Percentiles rank a stretch among this genome's conserved stretches.
Evolutionary conservation across 2,113 vertebrate species (phyloP).

Genomic region (Misgurnus anguillicaudatus): DNA sequence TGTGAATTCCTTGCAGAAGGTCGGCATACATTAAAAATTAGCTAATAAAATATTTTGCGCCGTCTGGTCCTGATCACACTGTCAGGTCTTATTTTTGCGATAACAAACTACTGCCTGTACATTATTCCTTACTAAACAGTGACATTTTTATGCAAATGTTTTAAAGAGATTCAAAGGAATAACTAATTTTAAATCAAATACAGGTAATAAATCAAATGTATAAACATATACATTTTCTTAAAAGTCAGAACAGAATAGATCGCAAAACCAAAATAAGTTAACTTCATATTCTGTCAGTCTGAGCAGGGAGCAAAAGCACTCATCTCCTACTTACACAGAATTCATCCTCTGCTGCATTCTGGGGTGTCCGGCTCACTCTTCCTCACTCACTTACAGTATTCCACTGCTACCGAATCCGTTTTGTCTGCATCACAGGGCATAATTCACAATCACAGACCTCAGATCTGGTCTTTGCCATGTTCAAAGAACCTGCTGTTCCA

Average conservation of each 20-base stretch:
- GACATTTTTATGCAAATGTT: too few relatives aligned
- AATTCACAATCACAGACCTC: constrained; percentile 50
- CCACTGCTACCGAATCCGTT: constrained; percentile 46
- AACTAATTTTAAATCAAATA: too few relatives aligned
- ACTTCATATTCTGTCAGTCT: background rate
- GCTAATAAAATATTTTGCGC: too few relatives aligned
- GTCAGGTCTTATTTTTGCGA: too few relatives aligned
- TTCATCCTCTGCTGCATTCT: constrained; percentile 76
- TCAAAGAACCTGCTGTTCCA: constrained; percentile 50
- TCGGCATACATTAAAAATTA: too few relatives aligned
- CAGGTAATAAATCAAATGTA: too few relatives aligned
- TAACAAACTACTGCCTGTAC: too few relatives aligned
- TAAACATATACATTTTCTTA: too few relatives aligned
- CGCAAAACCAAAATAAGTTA: background rate
- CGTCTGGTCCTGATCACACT: too few relatives aligned
- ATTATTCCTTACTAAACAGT: too few relatives aligned
- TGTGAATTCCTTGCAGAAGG: too few relatives aligned
- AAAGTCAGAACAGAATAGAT: background rate
- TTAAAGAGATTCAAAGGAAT: too few relatives aligned
- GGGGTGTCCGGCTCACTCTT: constrained; percentile 43
- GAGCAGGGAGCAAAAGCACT: background rate
- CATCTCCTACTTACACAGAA: constrained; percentile 71
- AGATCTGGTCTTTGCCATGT: constrained; percentile 61
- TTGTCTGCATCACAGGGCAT: constrained; percentile 55
- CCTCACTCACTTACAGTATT: constrained; percentile 64